These are phyloP conservation scores for Dolichopus griseipennis DNA, from an alignment of 2,888 invertebrate genomes.

Conservation along the genomic window DNA sequence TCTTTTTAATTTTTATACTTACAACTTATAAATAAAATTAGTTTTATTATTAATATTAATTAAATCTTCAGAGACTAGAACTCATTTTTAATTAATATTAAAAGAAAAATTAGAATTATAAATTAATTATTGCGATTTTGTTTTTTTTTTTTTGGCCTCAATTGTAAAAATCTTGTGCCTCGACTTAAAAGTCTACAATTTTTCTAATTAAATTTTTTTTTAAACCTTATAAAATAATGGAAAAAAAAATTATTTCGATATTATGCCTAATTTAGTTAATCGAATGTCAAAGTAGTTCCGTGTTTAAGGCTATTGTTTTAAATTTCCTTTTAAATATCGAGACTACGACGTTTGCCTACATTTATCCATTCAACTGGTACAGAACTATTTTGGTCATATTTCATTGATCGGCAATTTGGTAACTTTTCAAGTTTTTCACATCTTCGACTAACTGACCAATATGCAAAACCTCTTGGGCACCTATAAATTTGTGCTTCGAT, in stretches of 20 bases:
- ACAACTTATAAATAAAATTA: no score
- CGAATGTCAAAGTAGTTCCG: no score
- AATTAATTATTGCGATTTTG: no score
- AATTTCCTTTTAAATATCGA: slow-evolving; percentile 24
- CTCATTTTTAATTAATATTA: not conserved
- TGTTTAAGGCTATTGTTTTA: no score
- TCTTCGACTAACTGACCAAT: slow-evolving; percentile 67
- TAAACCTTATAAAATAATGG: no score
- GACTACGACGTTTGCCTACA: slow-evolving; percentile 37
- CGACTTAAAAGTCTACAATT: no score
- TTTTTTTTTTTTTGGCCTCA: no score
- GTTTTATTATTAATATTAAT: not conserved
- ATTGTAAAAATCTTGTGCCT: no score
- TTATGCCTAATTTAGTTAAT: no score
- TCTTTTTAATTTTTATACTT: no score
- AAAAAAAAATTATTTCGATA: no score
- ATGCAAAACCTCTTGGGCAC: slow-evolving; percentile 67
- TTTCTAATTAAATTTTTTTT: no score
- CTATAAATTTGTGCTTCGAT: slow-evolving; percentile 63
- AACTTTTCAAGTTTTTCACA: slow-evolving; percentile 60
- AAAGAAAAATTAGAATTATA: not conserved
- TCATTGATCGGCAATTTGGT: slow-evolving; percentile 47
- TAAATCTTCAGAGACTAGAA: not conserved
- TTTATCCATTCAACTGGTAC: slow-evolving; percentile 42
- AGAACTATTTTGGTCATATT: slow-evolving; percentile 27